Base-by-base conservation (phyloP, 1,140 invertebrate species). In the Tribolium madens region DNA sequence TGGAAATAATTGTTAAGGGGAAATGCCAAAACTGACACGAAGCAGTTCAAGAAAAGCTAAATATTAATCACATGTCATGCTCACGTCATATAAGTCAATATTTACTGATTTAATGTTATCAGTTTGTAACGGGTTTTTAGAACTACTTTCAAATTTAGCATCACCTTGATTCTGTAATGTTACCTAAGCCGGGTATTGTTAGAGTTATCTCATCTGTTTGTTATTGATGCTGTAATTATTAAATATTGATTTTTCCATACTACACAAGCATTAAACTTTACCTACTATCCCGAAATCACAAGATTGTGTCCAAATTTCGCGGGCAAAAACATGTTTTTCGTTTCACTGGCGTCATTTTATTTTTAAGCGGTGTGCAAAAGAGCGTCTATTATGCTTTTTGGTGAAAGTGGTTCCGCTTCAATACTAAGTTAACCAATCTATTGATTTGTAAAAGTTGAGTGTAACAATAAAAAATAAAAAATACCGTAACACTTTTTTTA, bases 301-400 rank as follows among this genome's bases (percentile, higher is more conserved):
- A 57, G 10, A 57, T 17, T 57, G 36, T 42, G 36, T 57, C 18
- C 15, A 57, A 17, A 2, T 57, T 17, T 57, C 17, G 6, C 52
- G 10, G 15, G 21, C 18, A 21, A 57, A 18, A 57, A 57, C 52
- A 57, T 57, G 52, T 57, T 57, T 57, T 57, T 57, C 15, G 52
- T 26, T 50, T 50, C 15, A 50, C 13, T 50, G 48, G 15, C 48
- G 47, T 50, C 48, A 17, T 14, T 50, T 14, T 14, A 17, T 50
- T 50, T 50, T 42, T 42, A 42, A 50, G 13, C 13, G 10, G 46
- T 12, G 46, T 14, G 46, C 46, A 50, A 50, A 50, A 50, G 15
- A 50, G 13, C 13, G n/a, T 50, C 48, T 50, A 7, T 50, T 15
- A 14, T 17, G 13, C 13, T 17, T 50, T 50, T 50, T 50, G 48